These are phyloP conservation scores for Electrophaes corylata DNA, from an alignment of 2,888 invertebrate genomes.

Conservation along the genomic window DNA sequence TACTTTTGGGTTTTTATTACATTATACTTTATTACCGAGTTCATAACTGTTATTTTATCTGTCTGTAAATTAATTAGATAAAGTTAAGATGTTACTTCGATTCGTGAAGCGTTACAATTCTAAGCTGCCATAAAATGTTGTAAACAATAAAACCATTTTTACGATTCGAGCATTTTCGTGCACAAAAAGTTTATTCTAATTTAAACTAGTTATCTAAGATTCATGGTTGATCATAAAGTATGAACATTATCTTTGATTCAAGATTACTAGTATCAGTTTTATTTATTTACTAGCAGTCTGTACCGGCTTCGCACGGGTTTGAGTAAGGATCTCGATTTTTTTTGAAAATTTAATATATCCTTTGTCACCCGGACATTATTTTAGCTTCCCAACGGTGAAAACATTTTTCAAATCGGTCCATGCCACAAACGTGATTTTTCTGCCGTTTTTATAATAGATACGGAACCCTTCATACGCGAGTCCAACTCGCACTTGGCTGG, in stretches of 20 bases:
- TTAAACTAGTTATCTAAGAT: constrained; percentile 3
- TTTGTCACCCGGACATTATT: too few species aligned
- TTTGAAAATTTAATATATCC: too few species aligned
- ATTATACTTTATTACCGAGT: background rate
- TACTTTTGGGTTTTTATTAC: background rate
- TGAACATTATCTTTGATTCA: background rate
- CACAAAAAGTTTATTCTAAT: constrained; percentile 14
- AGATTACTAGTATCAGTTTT: background rate
- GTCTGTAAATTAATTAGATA: constrained; percentile 1
- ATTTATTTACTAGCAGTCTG: too few species aligned
- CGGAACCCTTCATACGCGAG: too few species aligned
- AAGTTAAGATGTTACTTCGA: constrained; percentile 30
- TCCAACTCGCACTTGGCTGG: too few species aligned
- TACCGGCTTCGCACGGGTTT: too few species aligned
- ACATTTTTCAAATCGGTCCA: too few species aligned
- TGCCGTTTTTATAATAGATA: too few species aligned
- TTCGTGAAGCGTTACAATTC: constrained; percentile 37
- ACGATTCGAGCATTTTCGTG: constrained; percentile 8
- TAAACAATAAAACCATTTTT: constrained; percentile 27
- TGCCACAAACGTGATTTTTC: too few species aligned
- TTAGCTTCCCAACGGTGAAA: too few species aligned
- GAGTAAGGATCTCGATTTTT: too few species aligned
- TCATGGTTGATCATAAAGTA: constrained; percentile 8
- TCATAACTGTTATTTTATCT: background rate
- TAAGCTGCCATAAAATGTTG: constrained; percentile 28